Evolutionary conservation across 2,113 vertebrate species (phyloP), one percentile per base, ranked within the genome.

Genomic region (Entosphenus tridentatus): DNA sequence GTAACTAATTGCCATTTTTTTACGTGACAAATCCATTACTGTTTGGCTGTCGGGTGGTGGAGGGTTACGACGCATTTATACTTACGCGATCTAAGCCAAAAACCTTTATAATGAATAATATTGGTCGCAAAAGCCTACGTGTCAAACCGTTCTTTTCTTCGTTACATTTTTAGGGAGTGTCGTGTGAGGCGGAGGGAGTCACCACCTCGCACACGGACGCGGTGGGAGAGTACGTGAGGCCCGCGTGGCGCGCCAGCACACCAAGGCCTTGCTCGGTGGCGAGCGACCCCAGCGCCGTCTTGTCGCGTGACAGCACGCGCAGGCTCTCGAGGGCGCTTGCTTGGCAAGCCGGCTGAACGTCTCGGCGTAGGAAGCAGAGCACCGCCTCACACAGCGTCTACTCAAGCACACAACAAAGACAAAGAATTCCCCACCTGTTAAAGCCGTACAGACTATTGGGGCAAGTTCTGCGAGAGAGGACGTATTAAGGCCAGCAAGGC

Each of bases 241-340:
- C 85, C 0, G 88, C 87, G 0, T 82, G 78, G 58, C 73, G 74
- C 58, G 83, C 80, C 1, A 95, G 80, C 1, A 83, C 85, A 69
- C 79, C 80, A 72, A 95, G 75, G 70, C 86, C 81, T 2, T 74
- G 77, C 74, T 67, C 74, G 72, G 77, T 81, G 76, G 80, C 71
- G 73, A 92, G 89, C 1, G 84, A 81, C 10, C 73, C 77, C 56
- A 91, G 80, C 76, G 85, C 85, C 73, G 74, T 57, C 56, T 84
- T 85, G 80, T 95, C 90, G 57, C 90, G 80, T 16, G 88, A 82
- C 71, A 95, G 78, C 79, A 95, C 92, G 62, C 89, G 85, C 71
- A 92, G 78, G 13, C 84, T 89, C 76, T 91, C 86, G 74, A 95
- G 76, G 74, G 88, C 92, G 5, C 82, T 80, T 70, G 84, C 80